Evolutionary conservation across 2,888 invertebrate species (phyloP).

Genomic region (Autographa gamma): DNA sequence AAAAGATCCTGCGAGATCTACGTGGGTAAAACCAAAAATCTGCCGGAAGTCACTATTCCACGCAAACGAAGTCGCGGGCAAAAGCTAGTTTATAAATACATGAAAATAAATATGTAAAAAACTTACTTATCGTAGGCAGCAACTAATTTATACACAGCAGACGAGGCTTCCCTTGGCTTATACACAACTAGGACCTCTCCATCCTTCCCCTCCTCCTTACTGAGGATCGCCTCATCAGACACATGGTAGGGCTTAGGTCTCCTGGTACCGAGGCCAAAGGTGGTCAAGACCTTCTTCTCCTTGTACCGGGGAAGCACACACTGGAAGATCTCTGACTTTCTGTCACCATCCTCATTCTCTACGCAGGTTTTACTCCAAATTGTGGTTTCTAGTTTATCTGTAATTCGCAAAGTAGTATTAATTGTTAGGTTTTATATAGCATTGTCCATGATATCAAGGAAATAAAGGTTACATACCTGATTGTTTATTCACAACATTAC

Average conservation of each 20-base stretch:
- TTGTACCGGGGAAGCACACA: constrained; percentile 77
- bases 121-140: constrained; percentile 54
- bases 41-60: too few relatives aligned
- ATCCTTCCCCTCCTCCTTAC: constrained; percentile 72
- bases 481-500: constrained; percentile 73
- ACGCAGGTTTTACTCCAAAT: constrained; percentile 77
- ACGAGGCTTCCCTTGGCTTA: constrained; percentile 70
- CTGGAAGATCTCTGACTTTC: constrained; percentile 77
- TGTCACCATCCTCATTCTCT: constrained; percentile 68
- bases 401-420: constrained; percentile 10
- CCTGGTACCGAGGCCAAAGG: constrained; percentile 50
- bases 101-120: too few relatives aligned
- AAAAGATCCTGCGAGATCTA: too few relatives aligned
- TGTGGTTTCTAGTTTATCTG: constrained; percentile 72
- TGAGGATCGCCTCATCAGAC: constrained; percentile 65
- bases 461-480: constrained; percentile 64
- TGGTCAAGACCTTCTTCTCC: constrained; percentile 72
- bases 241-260: constrained; percentile 50
- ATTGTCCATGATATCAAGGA: neutral
- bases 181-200: constrained; percentile 76
- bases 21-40: too few relatives aligned
- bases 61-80: too few relatives aligned
- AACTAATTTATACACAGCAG: constrained; percentile 74
- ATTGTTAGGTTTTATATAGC: neutral
- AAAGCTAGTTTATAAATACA: too few relatives aligned